phyloP scores from a whole-genome alignment of 2,888 invertebrate species.

The Volucella inflata region DNA sequence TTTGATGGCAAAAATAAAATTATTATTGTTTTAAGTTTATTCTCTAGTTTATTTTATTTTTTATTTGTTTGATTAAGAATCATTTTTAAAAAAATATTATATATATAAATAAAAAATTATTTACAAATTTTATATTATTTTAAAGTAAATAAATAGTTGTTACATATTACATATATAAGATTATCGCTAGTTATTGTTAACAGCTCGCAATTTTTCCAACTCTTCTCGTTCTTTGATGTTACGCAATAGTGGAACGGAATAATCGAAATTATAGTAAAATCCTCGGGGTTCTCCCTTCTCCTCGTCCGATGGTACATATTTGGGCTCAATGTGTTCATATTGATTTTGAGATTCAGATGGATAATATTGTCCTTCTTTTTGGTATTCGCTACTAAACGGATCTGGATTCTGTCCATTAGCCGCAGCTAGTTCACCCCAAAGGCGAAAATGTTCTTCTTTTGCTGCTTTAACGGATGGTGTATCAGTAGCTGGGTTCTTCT shows the following conservation, averaged over 20 bases:
- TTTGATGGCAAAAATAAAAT: constrained; percentile 9
- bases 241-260: constrained; percentile 86
- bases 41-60: not conserved
- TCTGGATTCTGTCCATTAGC: constrained; percentile 84
- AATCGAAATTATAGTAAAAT: constrained; percentile 89
- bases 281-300: constrained; percentile 87
- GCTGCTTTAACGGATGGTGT: constrained; percentile 89
- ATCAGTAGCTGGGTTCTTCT: constrained; percentile 87
- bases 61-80: not conserved
- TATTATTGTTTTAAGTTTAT: not conserved
- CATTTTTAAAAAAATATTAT: constrained; percentile 20
- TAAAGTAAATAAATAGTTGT: constrained; percentile 1
- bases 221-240: constrained; percentile 82
- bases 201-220: constrained; percentile 80
- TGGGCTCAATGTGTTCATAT: constrained; percentile 81
- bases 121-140: constrained; percentile 15
- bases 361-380: constrained; percentile 80
- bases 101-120: constrained; percentile 16
- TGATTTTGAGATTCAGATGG: constrained; percentile 79
- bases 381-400: constrained; percentile 82
- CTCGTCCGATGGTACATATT: constrained; percentile 83
- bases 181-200: constrained; percentile 78
- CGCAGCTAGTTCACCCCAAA: constrained; percentile 88
- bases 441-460: constrained; percentile 87
- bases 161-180: not conserved